Conservation (phyloP, 2,113 vertebrate genomes). For the Tychaedon coryphoeus region DNA sequence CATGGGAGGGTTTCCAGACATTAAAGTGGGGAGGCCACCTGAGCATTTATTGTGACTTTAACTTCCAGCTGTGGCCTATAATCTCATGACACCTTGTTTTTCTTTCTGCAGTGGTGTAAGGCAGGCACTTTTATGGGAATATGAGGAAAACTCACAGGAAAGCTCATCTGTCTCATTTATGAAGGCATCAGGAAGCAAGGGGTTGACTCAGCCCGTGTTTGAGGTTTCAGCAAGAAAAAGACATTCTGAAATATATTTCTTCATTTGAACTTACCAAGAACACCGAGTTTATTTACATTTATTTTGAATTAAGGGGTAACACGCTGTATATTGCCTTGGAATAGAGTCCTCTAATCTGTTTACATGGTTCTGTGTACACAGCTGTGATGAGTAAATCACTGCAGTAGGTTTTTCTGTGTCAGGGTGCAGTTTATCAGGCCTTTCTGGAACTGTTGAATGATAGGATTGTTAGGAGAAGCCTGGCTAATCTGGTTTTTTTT, state of each 20-base stretch:
- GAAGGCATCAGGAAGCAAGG: neutral
- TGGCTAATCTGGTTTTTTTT: neutral
- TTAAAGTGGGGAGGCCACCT: neutral
- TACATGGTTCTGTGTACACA: neutral
- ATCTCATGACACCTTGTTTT: neutral
- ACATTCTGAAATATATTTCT: neutral
- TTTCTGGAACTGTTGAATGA: neutral
- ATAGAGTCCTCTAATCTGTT: neutral
- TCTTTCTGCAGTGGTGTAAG: neutral
- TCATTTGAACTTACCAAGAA: neutral
- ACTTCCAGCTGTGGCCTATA: neutral
- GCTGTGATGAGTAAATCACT: neutral
- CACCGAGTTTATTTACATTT: neutral
- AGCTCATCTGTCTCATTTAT: neutral
- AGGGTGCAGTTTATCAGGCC: neutral
- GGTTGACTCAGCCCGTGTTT: neutral
- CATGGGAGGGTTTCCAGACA: neutral
- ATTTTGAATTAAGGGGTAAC: neutral
- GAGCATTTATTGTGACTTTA: neutral
- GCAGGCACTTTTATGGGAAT: neutral
- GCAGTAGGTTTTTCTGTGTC: neutral
- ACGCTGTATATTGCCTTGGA: neutral
- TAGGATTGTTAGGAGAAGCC: neutral
- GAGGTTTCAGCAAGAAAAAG: neutral
- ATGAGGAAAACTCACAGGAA: neutral